Evolutionary conservation across 2,113 vertebrate genomes (phyloP).

Genomic region (Zosterops pallidus): DNA sequence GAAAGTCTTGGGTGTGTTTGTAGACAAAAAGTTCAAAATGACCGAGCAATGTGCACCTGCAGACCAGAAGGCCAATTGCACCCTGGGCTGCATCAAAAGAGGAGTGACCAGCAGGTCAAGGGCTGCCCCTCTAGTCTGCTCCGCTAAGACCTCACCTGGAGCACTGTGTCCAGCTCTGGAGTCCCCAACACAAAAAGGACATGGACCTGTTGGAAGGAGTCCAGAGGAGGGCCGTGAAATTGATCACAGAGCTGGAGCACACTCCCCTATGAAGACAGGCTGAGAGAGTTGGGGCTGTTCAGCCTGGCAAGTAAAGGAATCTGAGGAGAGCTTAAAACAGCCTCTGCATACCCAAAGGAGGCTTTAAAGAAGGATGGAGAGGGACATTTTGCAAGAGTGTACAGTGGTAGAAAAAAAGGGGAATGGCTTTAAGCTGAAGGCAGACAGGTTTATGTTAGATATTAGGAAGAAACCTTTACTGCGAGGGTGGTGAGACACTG

Average conservation of each 20-base stretch:
- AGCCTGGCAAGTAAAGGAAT: not conserved
- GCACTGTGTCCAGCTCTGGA: not conserved
- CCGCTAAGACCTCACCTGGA: not conserved
- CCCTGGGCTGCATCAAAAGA: not conserved
- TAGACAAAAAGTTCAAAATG: not conserved
- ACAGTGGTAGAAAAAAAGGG: not conserved
- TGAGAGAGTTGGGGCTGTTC: not conserved
- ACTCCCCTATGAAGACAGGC: not conserved
- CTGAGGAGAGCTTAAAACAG: not conserved
- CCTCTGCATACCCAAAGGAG: not conserved
- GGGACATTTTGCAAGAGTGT: not conserved
- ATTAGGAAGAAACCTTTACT: not conserved
- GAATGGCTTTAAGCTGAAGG: not conserved
- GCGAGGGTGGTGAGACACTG: not conserved
- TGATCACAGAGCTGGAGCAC: not conserved
- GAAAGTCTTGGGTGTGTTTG: not conserved
- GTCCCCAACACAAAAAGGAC: not conserved
- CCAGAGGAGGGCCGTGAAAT: not conserved
- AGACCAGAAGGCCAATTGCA: not conserved
- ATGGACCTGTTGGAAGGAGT: not conserved
- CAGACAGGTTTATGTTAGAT: not conserved
- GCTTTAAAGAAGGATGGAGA: not conserved
- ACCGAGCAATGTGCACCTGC: accelerated
- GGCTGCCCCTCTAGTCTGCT: not conserved
- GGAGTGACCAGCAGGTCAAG: not conserved